A percentile compares a stretch with the other conserved stretches of the same genome.
Evolutionary conservation across 2,888 invertebrate species (phyloP).

Genomic region (Dicyrtoma fusca): DNA sequence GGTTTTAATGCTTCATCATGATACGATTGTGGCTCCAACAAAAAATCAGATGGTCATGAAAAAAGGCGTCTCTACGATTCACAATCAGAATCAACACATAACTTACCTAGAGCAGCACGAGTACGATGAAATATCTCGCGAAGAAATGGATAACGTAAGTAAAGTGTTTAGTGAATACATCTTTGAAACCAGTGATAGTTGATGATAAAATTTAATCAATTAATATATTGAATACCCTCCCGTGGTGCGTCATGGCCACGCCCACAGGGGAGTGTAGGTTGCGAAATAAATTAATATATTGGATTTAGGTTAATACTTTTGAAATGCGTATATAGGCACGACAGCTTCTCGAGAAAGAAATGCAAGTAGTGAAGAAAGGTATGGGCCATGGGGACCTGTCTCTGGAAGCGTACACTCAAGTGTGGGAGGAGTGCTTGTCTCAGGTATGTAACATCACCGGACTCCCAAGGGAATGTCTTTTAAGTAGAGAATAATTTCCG

Average conservation of each 20-base stretch:
- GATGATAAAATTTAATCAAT: too few species aligned
- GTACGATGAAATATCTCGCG: constrained; percentile 72
- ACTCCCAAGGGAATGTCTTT: neutral
- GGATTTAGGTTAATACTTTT: too few species aligned
- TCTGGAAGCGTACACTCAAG: constrained; percentile 87
- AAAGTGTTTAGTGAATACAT: too few species aligned
- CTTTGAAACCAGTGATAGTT: too few species aligned
- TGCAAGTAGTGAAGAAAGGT: constrained; percentile 85
- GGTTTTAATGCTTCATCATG: constrained; percentile 92
- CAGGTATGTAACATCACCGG: constrained; percentile 66
- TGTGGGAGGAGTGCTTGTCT: constrained; percentile 95
- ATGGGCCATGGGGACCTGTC: constrained; percentile 96
- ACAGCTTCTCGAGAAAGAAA: constrained; percentile 74
- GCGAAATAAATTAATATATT: too few species aligned
- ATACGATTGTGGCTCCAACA: constrained; percentile 77
- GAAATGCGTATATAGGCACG: constrained; percentile 63
- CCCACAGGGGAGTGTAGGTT: too few species aligned
- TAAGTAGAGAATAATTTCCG: constrained; percentile 21
- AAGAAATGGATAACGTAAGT: constrained; percentile 67
- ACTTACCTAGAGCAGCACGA: constrained; percentile 85
- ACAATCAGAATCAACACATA: constrained; percentile 70
- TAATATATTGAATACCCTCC: too few species aligned
- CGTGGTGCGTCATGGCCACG: too few species aligned
- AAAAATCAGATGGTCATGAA: constrained; percentile 56
- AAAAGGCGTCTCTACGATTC: constrained; percentile 47